Base-by-base conservation (phyloP, 92 coral and sea anemone genomes). In the Nematostella vectensis region DNA sequence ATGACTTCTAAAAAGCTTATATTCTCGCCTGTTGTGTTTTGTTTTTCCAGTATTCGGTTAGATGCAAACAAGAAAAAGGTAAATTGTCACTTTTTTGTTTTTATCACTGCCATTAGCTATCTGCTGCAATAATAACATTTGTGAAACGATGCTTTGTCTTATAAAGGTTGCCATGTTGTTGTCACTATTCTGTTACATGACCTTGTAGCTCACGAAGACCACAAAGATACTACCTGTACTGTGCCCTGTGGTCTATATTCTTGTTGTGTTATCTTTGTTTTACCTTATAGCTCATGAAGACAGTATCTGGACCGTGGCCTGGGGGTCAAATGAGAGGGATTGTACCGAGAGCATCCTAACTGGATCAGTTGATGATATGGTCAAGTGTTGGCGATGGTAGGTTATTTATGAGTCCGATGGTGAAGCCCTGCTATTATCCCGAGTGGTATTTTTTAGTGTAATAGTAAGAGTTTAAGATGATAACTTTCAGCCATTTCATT, bases 311-410 rank as follows among this genome's bases (percentile, higher is more conserved):
- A 82, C 96, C 23, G 98, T 91, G 4, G 87, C 98, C 13, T 91
- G 98, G 98, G 80, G 91, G 51, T 85, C 98, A 33, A 91, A 83
- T 60, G 96, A 86, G 42, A 85, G 44, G 33, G 98, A 91, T 56
- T 88, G 89, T n/a, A 64, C 75, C 47, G 98, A 91, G 37, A 91
- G 70, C 59, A 56, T 91, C 1, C 63, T 91, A 19, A 91, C 88
- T 16, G 98, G 98, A 44, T 94, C 98, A 17, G 98, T 91, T 27
- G 98, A 91, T 69, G 96, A 91, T 47, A 75, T 91, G 83, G 98
- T 91, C 13, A 91, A 86, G 57, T 85, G 95, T 59, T 91, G 98
- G 98, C 67, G 85, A 82, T 91, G 98, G 98, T 91, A 50, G 20
- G 80, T 25, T 12, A 33, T 6, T 33, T n/a, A n/a, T n/a, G n/a